Percentiles rank a stretch among this genome's conserved stretches.
Conservation (phyloP, 1,140 invertebrate species). For the Plutomurus gul region DNA sequence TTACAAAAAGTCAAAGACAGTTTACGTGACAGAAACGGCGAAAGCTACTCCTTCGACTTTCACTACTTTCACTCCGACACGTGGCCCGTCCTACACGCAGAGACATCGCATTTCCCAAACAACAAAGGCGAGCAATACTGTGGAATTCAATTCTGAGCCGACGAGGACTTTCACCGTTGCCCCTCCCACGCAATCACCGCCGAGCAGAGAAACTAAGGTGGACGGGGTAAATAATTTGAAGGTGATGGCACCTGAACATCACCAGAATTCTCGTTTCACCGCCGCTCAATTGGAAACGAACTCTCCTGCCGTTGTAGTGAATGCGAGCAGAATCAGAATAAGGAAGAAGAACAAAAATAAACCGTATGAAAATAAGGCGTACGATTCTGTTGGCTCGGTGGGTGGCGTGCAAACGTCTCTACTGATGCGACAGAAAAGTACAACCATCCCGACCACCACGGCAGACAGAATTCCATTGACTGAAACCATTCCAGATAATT, state of each 20-base stretch:
- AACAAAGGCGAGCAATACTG: neutral
- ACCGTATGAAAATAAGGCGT: neutral
- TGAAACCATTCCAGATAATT: too few relatives aligned
- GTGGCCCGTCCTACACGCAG: neutral
- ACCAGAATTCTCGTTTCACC: neutral
- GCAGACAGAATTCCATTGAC: too few relatives aligned
- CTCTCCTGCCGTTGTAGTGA: neutral
- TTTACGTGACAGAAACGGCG: neutral
- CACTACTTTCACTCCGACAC: neutral
- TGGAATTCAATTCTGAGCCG: neutral
- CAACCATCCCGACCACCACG: too few relatives aligned
- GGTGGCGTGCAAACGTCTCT: too few relatives aligned
- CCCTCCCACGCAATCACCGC: neutral
- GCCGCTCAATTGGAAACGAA: neutral
- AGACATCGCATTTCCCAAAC: neutral
- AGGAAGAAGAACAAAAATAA: neutral
- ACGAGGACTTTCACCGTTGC: neutral
- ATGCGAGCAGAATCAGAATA: neutral
- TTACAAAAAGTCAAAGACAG: neutral
- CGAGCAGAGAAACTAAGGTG: too few relatives aligned
- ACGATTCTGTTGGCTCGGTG: too few relatives aligned
- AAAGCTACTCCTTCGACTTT: neutral
- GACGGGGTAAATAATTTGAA: too few relatives aligned
- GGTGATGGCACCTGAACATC: too few relatives aligned
- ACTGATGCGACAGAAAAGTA: too few relatives aligned